These are phyloP conservation scores for Takifugu ocellatus DNA, from an alignment of 2,797 vertebrate species.

Conservation along the genomic window DNA sequence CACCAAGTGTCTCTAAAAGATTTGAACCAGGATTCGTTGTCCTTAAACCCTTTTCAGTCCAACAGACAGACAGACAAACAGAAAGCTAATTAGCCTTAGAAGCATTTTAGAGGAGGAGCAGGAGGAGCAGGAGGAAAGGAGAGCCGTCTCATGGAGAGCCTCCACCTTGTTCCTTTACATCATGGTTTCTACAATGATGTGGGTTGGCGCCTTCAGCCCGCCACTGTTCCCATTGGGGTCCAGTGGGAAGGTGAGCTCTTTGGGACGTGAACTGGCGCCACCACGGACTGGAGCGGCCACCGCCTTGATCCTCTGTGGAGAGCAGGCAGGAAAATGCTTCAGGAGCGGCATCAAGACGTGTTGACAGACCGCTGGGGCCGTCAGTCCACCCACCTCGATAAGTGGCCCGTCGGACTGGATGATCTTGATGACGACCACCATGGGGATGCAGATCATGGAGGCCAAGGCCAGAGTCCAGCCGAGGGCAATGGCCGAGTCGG, in stretches of 20 bases:
- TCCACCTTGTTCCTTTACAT: conserved; percentile 81
- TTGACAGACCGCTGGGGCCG: too few relatives aligned
- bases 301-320: conserved; percentile 86
- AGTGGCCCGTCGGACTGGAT: conserved; percentile 89
- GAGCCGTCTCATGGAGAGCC: conserved; percentile 81
- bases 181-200: conserved; percentile 98
- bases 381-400: conserved; percentile 82
- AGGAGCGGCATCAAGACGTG: background rate
- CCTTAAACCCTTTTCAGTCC: conserved; percentile 63
- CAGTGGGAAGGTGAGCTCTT: conserved; percentile 80
- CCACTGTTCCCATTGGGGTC: conserved; percentile 83
- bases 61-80: conserved; percentile 66
- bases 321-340: background rate
- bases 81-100: conserved; percentile 61
- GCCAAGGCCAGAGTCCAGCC: conserved; percentile 92
- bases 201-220: conserved; percentile 80
- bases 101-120: conserved; percentile 43
- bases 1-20: conserved; percentile 47
- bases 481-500: conserved; percentile 90
- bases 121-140: conserved; percentile 49
- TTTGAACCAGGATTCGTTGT: conserved; percentile 52
- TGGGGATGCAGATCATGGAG: conserved; percentile 96
- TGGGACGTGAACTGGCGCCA: conserved; percentile 80
- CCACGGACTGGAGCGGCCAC: conserved; percentile 87
- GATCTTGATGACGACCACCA: conserved; percentile 93